These are phyloP conservation scores for Scatophagus argus DNA, from an alignment of 2,113 vertebrate genomes.

Conservation along the genomic window DNA sequence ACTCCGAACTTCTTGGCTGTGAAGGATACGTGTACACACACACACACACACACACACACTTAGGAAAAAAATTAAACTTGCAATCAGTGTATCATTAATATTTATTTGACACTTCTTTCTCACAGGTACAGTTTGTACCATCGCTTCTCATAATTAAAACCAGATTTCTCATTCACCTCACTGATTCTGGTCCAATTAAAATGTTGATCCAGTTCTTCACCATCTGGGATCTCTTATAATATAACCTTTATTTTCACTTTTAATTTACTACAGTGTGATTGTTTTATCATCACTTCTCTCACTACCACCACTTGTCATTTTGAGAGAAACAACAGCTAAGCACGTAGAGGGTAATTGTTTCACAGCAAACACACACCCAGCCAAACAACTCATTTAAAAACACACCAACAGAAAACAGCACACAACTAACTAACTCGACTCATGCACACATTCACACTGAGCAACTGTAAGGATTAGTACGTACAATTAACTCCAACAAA, in stretches of 20 bases:
- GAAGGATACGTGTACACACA: conserved; percentile 34
- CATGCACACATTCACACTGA: conserved; percentile 16
- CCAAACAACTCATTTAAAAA: conserved; percentile 21
- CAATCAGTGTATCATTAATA: background rate
- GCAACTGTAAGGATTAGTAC: conserved; percentile 46
- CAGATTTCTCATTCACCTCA: background rate
- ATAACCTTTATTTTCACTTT: background rate
- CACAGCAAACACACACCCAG: background rate
- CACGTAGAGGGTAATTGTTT: conserved; percentile 26
- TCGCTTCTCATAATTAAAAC: background rate
- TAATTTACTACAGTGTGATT: background rate
- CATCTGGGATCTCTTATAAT: conserved; percentile 5
- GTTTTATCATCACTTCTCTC: conserved; percentile 5
- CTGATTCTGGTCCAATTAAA: conserved; percentile 3
- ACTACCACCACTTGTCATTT: background rate
- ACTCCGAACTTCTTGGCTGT: conserved; percentile 89
- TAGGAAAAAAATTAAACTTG: background rate
- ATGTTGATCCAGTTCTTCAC: background rate
- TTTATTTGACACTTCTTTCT: background rate
- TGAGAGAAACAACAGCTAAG: conserved; percentile 37
- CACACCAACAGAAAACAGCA: conserved; percentile 2
- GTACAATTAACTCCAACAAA: conserved; percentile 63
- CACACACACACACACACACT: conserved; percentile 15
- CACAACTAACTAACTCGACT: conserved; percentile 22
- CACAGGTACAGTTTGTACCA: background rate